Conservation (phyloP, 2,797 vertebrate genomes). For the Pseudochromis fuscus region DNA sequence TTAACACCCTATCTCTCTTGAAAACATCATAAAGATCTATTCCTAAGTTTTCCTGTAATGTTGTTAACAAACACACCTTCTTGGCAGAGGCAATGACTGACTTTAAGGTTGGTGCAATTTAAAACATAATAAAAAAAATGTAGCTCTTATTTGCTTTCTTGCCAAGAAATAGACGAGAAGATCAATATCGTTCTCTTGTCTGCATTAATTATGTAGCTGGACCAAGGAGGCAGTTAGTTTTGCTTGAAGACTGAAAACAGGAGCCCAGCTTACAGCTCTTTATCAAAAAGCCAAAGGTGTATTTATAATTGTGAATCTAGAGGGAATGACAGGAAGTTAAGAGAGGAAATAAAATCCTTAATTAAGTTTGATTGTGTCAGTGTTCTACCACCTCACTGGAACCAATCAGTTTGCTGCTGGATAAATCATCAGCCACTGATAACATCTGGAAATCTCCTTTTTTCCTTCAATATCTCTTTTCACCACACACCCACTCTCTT, state of each 20-base stretch:
- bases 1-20: too few relatives aligned
- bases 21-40: too few relatives aligned
- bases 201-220: background rate
- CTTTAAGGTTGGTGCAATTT: background rate
- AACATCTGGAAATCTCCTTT: slow-evolving; percentile 19
- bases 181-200: background rate
- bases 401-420: slow-evolving; percentile 28
- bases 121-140: background rate
- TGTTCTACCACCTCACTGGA: slow-evolving; percentile 15
- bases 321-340: background rate
- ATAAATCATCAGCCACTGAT: slow-evolving; percentile 37
- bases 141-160: background rate
- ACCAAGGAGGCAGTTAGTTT: background rate
- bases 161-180: background rate
- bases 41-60: too few relatives aligned
- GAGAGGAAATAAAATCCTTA: background rate
- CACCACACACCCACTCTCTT: slow-evolving; percentile 5
- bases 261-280: background rate
- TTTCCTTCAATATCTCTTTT: slow-evolving; percentile 23
- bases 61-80: too few relatives aligned
- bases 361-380: background rate
- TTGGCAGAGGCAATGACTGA: background rate
- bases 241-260: background rate
- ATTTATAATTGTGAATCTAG: background rate
- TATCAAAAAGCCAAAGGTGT: background rate